phyloP scores from a whole-genome alignment of 2,797 vertebrate species.

The Gadopsis marmoratus region DNA sequence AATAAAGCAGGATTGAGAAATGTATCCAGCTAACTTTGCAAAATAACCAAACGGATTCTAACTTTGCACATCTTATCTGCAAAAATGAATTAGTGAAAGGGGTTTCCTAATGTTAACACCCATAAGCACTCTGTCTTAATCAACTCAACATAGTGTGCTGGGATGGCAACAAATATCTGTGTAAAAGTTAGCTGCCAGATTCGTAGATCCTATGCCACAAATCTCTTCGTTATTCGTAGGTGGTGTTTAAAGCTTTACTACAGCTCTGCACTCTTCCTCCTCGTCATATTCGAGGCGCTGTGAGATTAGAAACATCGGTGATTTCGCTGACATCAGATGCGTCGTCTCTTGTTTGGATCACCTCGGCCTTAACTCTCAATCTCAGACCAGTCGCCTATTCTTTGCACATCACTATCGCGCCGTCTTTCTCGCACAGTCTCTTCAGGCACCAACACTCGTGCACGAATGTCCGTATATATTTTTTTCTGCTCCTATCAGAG shows the following conservation, averaged over 20 bases:
- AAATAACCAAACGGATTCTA: background rate
- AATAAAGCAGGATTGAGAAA: constrained; percentile 21
- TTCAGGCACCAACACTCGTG: constrained; percentile 17
- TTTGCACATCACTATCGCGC: constrained; percentile 68
- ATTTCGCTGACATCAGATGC: constrained; percentile 62
- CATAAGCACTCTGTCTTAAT: constrained; percentile 30
- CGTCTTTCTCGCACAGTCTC: constrained; percentile 33
- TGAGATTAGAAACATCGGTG: constrained; percentile 79
- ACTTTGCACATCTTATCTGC: constrained; percentile 29
- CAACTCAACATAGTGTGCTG: constrained; percentile 2
- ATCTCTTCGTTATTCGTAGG: constrained; percentile 11
- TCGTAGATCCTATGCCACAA: background rate
- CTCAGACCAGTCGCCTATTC: constrained; percentile 74
- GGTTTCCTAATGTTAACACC: constrained; percentile 10
- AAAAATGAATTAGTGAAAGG: constrained; percentile 8
- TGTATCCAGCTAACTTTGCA: constrained; percentile 22
- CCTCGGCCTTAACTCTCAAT: constrained; percentile 93
- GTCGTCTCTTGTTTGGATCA: constrained; percentile 85
- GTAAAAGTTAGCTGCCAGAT: constrained; percentile 20
- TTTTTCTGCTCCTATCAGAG: constrained; percentile 24
- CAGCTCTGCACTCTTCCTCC: constrained; percentile 18
- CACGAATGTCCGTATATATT: constrained; percentile 47
- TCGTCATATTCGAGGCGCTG: constrained; percentile 50
- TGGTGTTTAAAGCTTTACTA: constrained; percentile 59
- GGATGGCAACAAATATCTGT: constrained; percentile 5